Conservation (phyloP, 92 coral and sea anemone species). For the Zoanthus sansibaricus region DNA sequence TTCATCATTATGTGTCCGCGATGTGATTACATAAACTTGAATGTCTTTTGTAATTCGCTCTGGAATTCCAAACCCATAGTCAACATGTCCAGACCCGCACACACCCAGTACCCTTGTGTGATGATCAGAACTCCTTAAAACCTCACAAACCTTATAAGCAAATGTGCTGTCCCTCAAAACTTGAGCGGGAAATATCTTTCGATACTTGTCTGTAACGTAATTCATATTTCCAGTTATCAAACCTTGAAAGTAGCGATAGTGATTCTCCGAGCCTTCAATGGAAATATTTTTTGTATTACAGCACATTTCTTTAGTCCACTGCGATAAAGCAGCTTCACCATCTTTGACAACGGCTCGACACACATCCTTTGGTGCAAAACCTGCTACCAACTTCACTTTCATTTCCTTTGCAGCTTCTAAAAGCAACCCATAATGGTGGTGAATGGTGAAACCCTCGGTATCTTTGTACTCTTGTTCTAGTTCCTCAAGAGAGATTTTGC, state of each 20-base stretch:
- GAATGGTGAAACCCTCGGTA: constrained; percentile 75
- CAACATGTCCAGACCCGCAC: constrained; percentile 85
- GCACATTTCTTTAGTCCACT: constrained; percentile 58
- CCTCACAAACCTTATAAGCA: constrained; percentile 69
- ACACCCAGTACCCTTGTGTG: constrained; percentile 67
- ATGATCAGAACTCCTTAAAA: constrained; percentile 61
- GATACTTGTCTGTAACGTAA: constrained; percentile 69
- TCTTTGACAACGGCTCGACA: constrained; percentile 63
- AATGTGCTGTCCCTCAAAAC: constrained; percentile 77
- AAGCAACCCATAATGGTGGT: constrained; percentile 74
- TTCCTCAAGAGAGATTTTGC: constrained; percentile 69
- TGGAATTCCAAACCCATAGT: constrained; percentile 77
- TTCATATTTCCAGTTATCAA: constrained; percentile 77
- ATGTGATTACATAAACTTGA: constrained; percentile 69
- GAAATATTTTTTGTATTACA: constrained; percentile 68
- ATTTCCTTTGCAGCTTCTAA: constrained; percentile 70
- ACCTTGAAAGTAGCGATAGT: constrained; percentile 81
- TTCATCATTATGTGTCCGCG: constrained; percentile 67
- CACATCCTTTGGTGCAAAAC: constrained; percentile 75
- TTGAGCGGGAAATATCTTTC: constrained; percentile 82
- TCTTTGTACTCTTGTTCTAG: constrained; percentile 66
- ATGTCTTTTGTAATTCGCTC: constrained; percentile 71
- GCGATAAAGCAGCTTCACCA: constrained; percentile 64
- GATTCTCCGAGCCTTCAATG: constrained; percentile 79
- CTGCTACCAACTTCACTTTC: constrained; percentile 73